Evolutionary conservation across 1,140 invertebrate species (phyloP).

Genomic region (Akabosia matsudoensis): DNA sequence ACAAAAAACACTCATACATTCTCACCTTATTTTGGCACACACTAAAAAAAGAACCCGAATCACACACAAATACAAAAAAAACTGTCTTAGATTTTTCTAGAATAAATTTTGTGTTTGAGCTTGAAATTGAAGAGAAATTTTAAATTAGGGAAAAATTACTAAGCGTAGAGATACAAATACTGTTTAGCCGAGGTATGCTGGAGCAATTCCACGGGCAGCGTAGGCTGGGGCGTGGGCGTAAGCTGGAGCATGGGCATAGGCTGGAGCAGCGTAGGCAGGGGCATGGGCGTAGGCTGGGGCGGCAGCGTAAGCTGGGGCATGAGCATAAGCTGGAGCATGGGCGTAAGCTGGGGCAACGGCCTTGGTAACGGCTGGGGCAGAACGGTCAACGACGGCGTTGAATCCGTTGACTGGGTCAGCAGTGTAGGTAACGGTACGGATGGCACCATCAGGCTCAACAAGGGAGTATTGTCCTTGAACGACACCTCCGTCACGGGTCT

Average conservation of each 20-base stretch:
- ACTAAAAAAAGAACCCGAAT: too few species aligned
- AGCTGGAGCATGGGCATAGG: not conserved
- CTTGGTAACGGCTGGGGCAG: constrained; percentile 8
- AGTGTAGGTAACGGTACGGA: constrained; percentile 28
- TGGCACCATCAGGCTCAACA: constrained; percentile 30
- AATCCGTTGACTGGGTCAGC: constrained; percentile 29
- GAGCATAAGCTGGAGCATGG: constrained; percentile 10
- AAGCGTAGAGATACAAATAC: too few species aligned
- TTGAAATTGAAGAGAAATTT: too few species aligned
- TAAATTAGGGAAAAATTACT: too few species aligned
- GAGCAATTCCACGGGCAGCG: too few species aligned
- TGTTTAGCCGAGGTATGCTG: too few species aligned
- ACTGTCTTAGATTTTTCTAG: too few species aligned
- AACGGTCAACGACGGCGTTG: constrained; percentile 30
- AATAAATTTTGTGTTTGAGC: too few species aligned
- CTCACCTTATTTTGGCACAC: too few species aligned
- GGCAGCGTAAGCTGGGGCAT: not conserved
- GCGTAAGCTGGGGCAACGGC: not conserved
- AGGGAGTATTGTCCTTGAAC: constrained; percentile 27
- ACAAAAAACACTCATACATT: too few species aligned
- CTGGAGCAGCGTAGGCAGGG: not conserved
- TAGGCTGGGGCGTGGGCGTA: not conserved
- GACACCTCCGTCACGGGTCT: constrained; percentile 64
- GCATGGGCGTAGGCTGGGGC: not conserved
- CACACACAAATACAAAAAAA: too few species aligned